phyloP scores from a whole-genome alignment of 2,113 vertebrate genomes.

The Dipodomys stephensi region DNA sequence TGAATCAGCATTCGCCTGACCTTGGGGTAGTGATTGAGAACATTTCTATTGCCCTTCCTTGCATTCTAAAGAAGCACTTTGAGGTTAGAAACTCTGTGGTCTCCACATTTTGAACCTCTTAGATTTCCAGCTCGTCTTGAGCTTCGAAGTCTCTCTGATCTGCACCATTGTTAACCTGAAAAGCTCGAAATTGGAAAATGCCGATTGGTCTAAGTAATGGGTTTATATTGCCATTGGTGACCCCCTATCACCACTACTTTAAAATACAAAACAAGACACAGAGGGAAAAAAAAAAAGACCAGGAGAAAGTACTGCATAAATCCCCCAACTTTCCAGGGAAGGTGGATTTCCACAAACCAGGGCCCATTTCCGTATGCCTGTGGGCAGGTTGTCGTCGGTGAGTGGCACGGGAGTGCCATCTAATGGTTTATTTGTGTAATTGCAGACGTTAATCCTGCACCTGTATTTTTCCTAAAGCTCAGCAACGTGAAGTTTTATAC shows the following conservation, averaged over 20 bases:
- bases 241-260: background rate
- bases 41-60: background rate
- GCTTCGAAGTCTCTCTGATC: background rate
- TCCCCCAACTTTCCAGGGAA: slow-evolving; percentile 28
- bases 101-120: background rate
- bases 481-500: background rate
- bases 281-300: background rate
- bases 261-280: background rate
- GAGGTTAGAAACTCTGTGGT: background rate
- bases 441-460: background rate
- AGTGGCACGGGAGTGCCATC: slow-evolving; percentile 62
- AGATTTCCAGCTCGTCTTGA: background rate
- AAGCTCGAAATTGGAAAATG: background rate
- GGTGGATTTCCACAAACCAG: background rate
- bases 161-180: background rate
- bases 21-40: background rate
- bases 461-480: background rate
- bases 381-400: background rate
- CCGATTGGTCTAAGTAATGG: background rate
- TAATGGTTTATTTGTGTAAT: background rate
- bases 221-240: background rate
- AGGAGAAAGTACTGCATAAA: background rate
- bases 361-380: background rate
- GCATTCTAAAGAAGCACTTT: background rate
- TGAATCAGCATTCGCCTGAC: background rate